Evolutionary conservation across 2,797 vertebrate species (phyloP).

Genomic region (Lithobates sylvaticus): DNA sequence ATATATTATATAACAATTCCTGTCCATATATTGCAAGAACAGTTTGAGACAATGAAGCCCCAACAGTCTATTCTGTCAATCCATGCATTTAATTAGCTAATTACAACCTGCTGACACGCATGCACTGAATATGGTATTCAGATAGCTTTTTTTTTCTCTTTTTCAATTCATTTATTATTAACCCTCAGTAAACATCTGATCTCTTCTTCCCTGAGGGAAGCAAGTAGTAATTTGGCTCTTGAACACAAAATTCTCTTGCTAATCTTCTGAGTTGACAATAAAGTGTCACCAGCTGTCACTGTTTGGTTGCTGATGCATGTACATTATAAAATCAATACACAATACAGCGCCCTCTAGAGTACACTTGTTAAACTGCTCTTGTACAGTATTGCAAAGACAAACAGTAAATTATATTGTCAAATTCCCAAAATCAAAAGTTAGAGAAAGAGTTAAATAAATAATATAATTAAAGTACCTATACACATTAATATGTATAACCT

Average conservation of each 20-base stretch:
- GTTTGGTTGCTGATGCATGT: conserved; percentile 66
- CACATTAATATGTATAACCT: too few relatives aligned
- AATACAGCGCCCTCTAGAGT: neutral
- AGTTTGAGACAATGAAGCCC: conserved; percentile 63
- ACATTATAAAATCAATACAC: neutral
- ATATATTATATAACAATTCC: neutral
- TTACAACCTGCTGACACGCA: conserved; percentile 78
- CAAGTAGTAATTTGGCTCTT: conserved; percentile 77
- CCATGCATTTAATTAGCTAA: conserved; percentile 79
- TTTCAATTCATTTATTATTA: conserved; percentile 75
- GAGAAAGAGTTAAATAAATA: too few relatives aligned
- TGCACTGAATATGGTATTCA: conserved; percentile 70
- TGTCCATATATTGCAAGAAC: conserved; percentile 65
- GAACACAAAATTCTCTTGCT: conserved; percentile 74
- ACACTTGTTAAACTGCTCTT: neutral
- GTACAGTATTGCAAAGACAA: too few relatives aligned
- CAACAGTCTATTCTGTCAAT: conserved; percentile 73
- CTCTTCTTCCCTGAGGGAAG: conserved; percentile 77
- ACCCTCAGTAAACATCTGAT: conserved; percentile 76
- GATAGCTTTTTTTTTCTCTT: conserved; percentile 66
- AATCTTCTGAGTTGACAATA: conserved; percentile 72
- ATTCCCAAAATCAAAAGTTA: too few relatives aligned
- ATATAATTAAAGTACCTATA: too few relatives aligned
- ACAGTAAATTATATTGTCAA: too few relatives aligned
- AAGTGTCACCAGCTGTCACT: conserved; percentile 79